These are phyloP conservation scores for Pristionchus arcanus DNA, from an alignment of 2,888 invertebrate genomes.

Conservation along the genomic window DNA sequence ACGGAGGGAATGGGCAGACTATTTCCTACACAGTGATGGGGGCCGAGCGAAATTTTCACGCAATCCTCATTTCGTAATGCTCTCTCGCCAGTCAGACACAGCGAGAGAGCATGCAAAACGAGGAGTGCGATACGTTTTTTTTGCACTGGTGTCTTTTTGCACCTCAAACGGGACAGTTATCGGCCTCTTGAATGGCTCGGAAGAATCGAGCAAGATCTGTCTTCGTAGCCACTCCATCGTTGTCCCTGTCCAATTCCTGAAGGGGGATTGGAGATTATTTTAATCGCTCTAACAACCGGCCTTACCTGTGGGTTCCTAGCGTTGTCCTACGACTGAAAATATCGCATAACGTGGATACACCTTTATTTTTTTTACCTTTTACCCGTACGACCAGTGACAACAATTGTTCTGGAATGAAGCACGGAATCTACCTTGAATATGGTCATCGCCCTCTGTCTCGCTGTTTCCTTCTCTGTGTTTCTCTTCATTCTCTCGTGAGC, in stretches of 20 bases:
- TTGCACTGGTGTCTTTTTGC: too few relatives aligned
- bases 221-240: constrained; percentile 64
- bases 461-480: constrained; percentile 63
- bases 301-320: too few relatives aligned
- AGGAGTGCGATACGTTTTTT: too few relatives aligned
- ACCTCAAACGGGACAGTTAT: constrained; percentile 44
- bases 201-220: constrained; percentile 67
- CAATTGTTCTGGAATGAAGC: background rate
- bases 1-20: background rate
- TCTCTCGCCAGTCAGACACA: too few relatives aligned
- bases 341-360: too few relatives aligned
- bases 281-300: too few relatives aligned
- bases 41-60: too few relatives aligned
- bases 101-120: too few relatives aligned
- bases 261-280: background rate
- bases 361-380: too few relatives aligned
- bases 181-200: constrained; percentile 55
- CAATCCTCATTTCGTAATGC: too few relatives aligned
- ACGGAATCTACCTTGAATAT: constrained; percentile 58
- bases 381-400: background rate
- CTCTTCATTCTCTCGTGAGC: constrained; percentile 59
- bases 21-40: background rate
- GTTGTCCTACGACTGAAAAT: too few relatives aligned
- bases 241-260: constrained; percentile 64
- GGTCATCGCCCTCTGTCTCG: constrained; percentile 66